These are phyloP conservation scores for Halcyon badia DNA, from an alignment of 2,797 vertebrate species.

Conservation along the genomic window DNA sequence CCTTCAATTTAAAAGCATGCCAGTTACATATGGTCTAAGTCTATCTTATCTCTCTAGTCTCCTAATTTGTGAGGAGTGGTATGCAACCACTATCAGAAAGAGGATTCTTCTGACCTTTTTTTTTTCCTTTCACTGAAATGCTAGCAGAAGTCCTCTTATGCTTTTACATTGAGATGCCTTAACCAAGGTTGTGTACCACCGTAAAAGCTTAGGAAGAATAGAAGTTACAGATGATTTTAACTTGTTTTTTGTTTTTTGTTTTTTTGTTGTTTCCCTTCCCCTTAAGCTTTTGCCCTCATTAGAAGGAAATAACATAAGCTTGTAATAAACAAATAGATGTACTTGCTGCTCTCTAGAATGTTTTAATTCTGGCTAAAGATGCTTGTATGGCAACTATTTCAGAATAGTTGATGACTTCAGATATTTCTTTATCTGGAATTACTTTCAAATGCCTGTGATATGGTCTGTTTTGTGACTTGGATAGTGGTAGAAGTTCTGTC, in stretches of 20 bases:
- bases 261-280: too few relatives aligned
- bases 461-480: background rate
- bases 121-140: background rate
- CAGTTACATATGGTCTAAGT: background rate
- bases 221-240: background rate
- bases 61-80: background rate
- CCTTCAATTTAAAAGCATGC: background rate
- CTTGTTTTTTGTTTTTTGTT: accelerated
- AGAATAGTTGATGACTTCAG: background rate
- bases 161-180: background rate
- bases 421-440: background rate
- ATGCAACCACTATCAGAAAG: background rate
- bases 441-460: background rate
- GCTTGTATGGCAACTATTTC: background rate
- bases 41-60: background rate
- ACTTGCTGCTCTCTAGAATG: background rate
- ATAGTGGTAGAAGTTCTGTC: background rate
- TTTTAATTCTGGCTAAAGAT: background rate
- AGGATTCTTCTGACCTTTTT: background rate
- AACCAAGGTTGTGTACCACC: background rate
- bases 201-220: background rate
- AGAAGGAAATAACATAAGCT: background rate
- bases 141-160: background rate
- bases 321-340: background rate
- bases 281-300: background rate